Conservation (phyloP, 1,140 invertebrate species). For the Sitobion miscanthi region DNA sequence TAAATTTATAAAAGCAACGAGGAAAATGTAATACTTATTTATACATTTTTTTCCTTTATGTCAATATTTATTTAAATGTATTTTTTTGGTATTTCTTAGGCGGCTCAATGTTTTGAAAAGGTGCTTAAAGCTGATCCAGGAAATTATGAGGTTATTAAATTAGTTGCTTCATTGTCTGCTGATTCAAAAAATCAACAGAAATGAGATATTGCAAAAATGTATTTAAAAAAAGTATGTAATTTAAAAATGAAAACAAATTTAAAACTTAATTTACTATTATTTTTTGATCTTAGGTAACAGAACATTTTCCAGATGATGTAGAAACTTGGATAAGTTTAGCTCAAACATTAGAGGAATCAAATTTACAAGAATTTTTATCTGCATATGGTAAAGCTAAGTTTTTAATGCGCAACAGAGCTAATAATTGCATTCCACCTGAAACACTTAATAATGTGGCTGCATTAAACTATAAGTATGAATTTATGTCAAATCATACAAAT, state of each 20-base stretch:
- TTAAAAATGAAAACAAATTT: background rate
- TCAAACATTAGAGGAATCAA: slow-evolving; percentile 95
- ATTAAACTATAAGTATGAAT: slow-evolving; percentile 79
- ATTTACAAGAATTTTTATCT: slow-evolving; percentile 84
- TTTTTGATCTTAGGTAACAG: slow-evolving; percentile 73
- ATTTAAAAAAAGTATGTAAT: slow-evolving; percentile 76
- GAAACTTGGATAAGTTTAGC: slow-evolving; percentile 99
- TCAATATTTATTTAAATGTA: slow-evolving; percentile 19
- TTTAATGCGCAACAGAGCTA: slow-evolving; percentile 85
- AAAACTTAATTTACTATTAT: background rate
- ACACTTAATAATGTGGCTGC: slow-evolving; percentile 99
- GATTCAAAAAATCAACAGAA: slow-evolving; percentile 88
- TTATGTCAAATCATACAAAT: background rate
- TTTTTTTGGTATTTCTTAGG: slow-evolving; percentile 67
- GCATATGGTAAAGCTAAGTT: slow-evolving; percentile 94
- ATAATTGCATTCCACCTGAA: slow-evolving; percentile 95
- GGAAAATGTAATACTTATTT: slow-evolving; percentile 81
- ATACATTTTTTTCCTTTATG: slow-evolving; percentile 54
- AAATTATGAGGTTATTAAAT: slow-evolving; percentile 99
- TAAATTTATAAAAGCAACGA: slow-evolving; percentile 96
- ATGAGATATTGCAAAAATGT: slow-evolving; percentile 88
- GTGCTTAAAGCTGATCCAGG: slow-evolving; percentile 96
- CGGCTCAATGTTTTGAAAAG: slow-evolving; percentile 98
- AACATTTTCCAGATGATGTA: slow-evolving; percentile 97
- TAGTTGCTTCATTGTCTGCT: slow-evolving; percentile 95